Evolutionary conservation across 2,888 invertebrate species (phyloP), one percentile per base, ranked within the genome.

Genomic region (Mystacides longicornis): DNA sequence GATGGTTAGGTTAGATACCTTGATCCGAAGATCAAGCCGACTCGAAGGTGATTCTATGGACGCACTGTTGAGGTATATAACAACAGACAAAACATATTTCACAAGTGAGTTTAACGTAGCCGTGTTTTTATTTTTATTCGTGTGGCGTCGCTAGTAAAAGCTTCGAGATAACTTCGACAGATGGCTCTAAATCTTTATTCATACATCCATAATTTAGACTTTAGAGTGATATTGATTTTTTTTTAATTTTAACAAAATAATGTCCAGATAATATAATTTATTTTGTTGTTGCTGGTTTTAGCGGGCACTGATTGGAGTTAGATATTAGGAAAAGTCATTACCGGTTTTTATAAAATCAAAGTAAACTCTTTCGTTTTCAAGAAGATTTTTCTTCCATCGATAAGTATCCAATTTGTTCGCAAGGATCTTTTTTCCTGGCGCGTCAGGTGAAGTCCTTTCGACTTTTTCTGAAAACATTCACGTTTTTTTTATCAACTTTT

Each of bases 1-100:
- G 59, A 58, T 69, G 75, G 76, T 76, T 76, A 77, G 77, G 77
- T 76, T 77, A 76, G 76, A 51, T 55, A 52, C 75, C 76, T 76
- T 74, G 67, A 60, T 73, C 48, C 47, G 42, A 43, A 22, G 19
- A 51, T 47, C 47, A 45, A 56, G 49, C 57, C 53, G 56, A 58
- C 52, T 55, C 33, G 37, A 54, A 54, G 54, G 49, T 54, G 22
- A 23, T 4, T 22, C n/a, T 1, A n/a, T 11, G 11, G 1, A 5
- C 14, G 43, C 9, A 7, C 4, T 22, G 43, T 7, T 16, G 22
- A 22, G 18, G 22, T 1, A 19, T 43, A 14, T 51, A 33, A 19
- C 16, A 23, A 9, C 7, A 23, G 23, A 1, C n/a, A 31, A 16
- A 11, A 18, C 45, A 16, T 14, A 19, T 5, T 14, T 23, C 21